Conservation (phyloP, 2,797 vertebrate genomes). For the Poecilia wingei region DNA sequence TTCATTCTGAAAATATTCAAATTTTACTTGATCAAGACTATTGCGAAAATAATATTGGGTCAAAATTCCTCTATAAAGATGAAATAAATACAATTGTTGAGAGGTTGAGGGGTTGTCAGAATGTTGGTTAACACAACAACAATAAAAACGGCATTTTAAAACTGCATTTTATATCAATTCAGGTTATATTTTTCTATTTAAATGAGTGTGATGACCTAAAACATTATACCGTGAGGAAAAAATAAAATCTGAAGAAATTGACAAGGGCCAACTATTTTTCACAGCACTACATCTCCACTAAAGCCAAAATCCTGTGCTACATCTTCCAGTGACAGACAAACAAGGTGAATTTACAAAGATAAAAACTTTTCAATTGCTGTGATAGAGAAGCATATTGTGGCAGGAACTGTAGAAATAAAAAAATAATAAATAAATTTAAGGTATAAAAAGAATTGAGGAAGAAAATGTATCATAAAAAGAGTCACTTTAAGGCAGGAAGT, state of each 20-base stretch:
- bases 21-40: not conserved
- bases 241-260: not conserved
- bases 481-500: slow-evolving; percentile 22
- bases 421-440: not conserved
- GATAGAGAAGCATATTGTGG: not conserved
- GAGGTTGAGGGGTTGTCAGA: not conserved
- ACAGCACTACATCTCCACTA: not conserved
- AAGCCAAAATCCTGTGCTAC: not conserved
- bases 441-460: not conserved
- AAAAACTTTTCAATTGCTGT: not conserved
- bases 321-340: not conserved
- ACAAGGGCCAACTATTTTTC: not conserved
- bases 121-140: not conserved
- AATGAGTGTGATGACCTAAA: not conserved
- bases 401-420: not conserved
- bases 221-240: not conserved
- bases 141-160: not conserved
- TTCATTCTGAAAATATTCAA: not conserved
- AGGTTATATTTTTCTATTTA: too few relatives aligned
- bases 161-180: too few relatives aligned
- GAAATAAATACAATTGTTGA: too few relatives aligned
- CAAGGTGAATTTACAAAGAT: not conserved
- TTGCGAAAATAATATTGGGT: not conserved
- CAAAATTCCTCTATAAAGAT: too few relatives aligned
- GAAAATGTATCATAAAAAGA: not conserved